Conservation (phyloP, 2,113 vertebrate genomes). For the Trogon surrucura region DNA sequence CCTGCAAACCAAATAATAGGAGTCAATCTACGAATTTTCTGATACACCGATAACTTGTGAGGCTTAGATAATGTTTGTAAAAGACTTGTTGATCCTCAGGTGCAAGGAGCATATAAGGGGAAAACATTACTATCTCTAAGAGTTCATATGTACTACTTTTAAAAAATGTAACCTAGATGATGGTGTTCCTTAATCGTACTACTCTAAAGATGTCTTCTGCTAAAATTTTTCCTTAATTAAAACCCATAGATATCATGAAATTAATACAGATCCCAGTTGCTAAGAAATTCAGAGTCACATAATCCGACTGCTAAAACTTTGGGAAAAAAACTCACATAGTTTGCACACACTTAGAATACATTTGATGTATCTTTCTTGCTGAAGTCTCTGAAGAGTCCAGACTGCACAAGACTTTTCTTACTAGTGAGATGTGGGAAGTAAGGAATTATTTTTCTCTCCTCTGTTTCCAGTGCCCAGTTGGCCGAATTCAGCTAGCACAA, state of each 20-base stretch:
- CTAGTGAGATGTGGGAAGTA: background rate
- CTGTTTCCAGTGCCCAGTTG: background rate
- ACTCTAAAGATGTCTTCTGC: background rate
- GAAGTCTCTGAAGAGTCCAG: background rate
- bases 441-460: background rate
- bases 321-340: rapidly evolving
- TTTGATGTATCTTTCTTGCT: background rate
- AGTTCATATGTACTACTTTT: background rate
- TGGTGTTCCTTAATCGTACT: background rate
- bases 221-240: background rate
- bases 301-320: background rate
- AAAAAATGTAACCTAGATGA: background rate
- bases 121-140: background rate
- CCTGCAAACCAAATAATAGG: background rate
- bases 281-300: conserved; percentile 4
- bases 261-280: conserved; percentile 35
- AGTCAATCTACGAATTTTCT: background rate
- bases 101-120: background rate
- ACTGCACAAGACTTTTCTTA: background rate
- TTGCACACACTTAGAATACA: background rate
- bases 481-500: background rate
- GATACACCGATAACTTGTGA: background rate
- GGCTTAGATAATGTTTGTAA: background rate
- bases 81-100: background rate
- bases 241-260: background rate